A percentile compares a stretch with the other conserved stretches of the same genome.
These are phyloP conservation scores for Apamea monoglypha DNA, from an alignment of 2,888 invertebrate genomes.

Conservation along the genomic window DNA sequence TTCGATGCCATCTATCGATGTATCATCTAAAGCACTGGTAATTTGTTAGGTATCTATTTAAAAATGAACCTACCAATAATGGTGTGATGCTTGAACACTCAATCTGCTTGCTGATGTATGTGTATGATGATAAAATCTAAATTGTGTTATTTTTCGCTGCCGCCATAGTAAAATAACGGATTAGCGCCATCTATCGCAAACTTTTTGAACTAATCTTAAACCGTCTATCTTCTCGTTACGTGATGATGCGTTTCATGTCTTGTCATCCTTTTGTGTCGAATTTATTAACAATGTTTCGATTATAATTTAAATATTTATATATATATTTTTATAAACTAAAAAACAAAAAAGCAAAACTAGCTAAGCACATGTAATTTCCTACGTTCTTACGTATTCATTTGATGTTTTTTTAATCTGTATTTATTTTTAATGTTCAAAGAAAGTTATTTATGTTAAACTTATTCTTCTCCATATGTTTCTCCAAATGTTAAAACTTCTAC, in stretches of 20 bases:
- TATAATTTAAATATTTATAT: background rate
- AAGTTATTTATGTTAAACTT: too few relatives aligned
- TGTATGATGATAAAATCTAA: background rate
- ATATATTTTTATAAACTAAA: background rate
- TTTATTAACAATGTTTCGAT: too few relatives aligned
- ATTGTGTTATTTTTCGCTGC: background rate
- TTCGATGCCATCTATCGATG: background rate
- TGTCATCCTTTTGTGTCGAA: slow-evolving; percentile 30
- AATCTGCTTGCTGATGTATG: background rate
- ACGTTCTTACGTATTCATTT: background rate
- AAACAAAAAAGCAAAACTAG: background rate
- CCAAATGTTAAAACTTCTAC: background rate
- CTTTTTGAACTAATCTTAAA: background rate
- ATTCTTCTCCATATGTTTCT: background rate
- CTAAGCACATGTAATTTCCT: background rate
- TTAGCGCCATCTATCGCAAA: slow-evolving; percentile 34
- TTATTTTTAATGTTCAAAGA: background rate
- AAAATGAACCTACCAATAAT: background rate
- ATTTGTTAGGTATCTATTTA: background rate
- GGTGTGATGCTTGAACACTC: background rate
- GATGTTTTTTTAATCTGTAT: background rate
- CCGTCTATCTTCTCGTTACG: background rate
- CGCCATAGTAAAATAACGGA: background rate
- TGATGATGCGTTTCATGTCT: slow-evolving; percentile 20
- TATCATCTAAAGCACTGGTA: background rate